Conservation (phyloP, 2,888 invertebrate species). For the Ectemnius lituratus region DNA sequence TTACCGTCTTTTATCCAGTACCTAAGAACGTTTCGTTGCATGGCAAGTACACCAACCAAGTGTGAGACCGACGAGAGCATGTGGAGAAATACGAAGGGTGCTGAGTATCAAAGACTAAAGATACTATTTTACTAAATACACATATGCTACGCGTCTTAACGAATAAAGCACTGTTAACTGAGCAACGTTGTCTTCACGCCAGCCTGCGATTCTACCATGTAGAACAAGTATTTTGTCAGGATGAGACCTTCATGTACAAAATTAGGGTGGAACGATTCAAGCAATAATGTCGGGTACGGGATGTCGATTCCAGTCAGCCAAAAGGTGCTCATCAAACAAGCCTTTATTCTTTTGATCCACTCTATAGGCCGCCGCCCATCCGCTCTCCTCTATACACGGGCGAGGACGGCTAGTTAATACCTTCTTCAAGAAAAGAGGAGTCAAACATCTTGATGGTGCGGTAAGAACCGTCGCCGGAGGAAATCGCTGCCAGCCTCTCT, state of each 20-base stretch:
- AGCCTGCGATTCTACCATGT: neutral
- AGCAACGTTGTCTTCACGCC: neutral
- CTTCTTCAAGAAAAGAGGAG: neutral
- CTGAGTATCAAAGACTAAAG: slow-evolving; percentile 28
- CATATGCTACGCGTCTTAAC: slow-evolving; percentile 11
- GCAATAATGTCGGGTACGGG: neutral
- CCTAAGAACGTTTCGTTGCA: slow-evolving; percentile 7
- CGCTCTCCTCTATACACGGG: neutral
- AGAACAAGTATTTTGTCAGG: no score
- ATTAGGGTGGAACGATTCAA: no score
- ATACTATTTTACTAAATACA: slow-evolving; percentile 31
- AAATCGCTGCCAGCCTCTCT: neutral
- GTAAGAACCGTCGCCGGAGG: neutral
- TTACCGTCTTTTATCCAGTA: slow-evolving; percentile 9
- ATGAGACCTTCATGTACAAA: no score
- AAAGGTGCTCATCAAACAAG: neutral
- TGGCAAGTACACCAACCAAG: neutral
- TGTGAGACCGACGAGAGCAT: slow-evolving; percentile 9
- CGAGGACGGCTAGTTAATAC: neutral
- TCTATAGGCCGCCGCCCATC: neutral
- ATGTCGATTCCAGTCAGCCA: neutral
- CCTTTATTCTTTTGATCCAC: neutral
- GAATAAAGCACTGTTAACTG: slow-evolving; percentile 12
- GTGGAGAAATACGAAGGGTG: slow-evolving; percentile 32
- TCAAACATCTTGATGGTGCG: neutral